These are phyloP conservation scores for Fringilla coelebs DNA, from an alignment of 2,797 vertebrate genomes.

Conservation along the genomic window DNA sequence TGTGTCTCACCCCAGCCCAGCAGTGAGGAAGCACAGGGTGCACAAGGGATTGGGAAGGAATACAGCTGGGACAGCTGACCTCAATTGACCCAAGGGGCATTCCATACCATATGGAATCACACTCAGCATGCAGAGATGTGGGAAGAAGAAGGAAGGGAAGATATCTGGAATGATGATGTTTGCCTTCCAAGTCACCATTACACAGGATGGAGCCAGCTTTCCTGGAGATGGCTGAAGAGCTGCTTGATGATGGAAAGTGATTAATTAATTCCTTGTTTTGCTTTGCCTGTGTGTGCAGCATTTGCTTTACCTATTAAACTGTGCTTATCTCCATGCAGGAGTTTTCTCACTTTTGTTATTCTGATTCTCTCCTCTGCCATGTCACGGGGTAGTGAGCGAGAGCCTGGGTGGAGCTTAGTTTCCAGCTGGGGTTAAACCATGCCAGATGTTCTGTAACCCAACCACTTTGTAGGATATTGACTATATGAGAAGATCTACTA, in stretches of 20 bases:
- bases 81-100: not conserved
- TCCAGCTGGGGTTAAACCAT: not conserved
- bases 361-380: not conserved
- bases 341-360: not conserved
- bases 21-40: not conserved
- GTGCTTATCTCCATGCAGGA: not conserved
- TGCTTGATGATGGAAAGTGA: not conserved
- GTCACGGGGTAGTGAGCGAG: fast-evolving
- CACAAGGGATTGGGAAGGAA: too few relatives aligned
- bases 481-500: not conserved
- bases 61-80: not conserved
- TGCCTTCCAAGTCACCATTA: not conserved
- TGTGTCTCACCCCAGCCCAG: not conserved
- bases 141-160: not conserved
- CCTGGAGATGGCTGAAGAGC: not conserved
- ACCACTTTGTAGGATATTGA: not conserved
- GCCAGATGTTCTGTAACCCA: not conserved
- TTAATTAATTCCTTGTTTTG: not conserved
- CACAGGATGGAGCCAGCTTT: not conserved
- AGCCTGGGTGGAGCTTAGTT: not conserved
- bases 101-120: not conserved
- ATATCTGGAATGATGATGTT: not conserved
- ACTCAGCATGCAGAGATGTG: not conserved
- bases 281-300: not conserved
- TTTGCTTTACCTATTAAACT: not conserved